A percentile compares a stretch with the other conserved stretches of the same genome.
Conservation (phyloP, 2,113 vertebrate species). For the Andinoacara biseriatus region DNA sequence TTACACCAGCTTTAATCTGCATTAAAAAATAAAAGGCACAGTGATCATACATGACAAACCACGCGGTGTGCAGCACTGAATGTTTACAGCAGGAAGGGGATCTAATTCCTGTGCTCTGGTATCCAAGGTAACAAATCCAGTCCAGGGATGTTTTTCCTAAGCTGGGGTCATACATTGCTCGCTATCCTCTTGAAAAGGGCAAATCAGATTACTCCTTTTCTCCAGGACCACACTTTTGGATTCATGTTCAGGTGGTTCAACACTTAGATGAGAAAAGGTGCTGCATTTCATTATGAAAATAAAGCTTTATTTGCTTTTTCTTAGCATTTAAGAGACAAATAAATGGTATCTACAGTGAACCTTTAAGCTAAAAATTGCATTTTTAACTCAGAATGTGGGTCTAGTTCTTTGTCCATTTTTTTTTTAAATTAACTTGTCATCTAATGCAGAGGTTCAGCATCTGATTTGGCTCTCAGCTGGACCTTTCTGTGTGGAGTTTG, state of each 20-base stretch:
- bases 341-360: background rate
- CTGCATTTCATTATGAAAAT: background rate
- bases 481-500: background rate
- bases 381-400: background rate
- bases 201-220: slow-evolving; percentile 25
- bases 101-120: slow-evolving; percentile 32
- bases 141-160: slow-evolving; percentile 12
- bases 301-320: background rate
- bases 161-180: slow-evolving; percentile 37
- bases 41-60: background rate
- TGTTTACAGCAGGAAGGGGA: slow-evolving; percentile 16
- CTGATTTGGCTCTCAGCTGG: background rate
- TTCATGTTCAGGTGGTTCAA: background rate
- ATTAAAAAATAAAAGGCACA: background rate
- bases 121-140: slow-evolving; percentile 52
- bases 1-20: background rate
- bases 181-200: slow-evolving; percentile 58
- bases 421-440: background rate
- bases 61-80: background rate
- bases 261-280: background rate
- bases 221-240: background rate
- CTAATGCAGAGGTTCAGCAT: background rate
- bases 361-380: background rate
- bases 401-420: background rate
- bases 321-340: background rate